These are phyloP conservation scores for Oreohelix idahoensis DNA, from an alignment of 1,140 invertebrate species.

Conservation along the genomic window DNA sequence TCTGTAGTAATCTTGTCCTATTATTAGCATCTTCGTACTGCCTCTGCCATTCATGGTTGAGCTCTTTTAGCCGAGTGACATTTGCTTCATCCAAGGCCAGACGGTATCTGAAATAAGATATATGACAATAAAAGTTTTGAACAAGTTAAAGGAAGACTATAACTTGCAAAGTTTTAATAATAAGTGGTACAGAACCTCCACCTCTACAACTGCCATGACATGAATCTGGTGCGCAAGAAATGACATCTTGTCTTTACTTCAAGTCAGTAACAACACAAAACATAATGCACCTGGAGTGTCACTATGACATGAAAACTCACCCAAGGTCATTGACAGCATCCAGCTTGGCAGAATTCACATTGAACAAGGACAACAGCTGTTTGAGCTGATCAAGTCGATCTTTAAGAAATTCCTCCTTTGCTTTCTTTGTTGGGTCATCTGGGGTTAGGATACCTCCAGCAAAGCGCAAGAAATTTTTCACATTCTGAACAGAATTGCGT, in stretches of 20 bases:
- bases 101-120: constrained; percentile 60
- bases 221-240: no score
- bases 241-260: no score
- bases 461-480: constrained; percentile 59
- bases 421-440: constrained; percentile 56
- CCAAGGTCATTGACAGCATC: constrained; percentile 42
- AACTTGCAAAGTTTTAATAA: background rate
- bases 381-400: constrained; percentile 59
- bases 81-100: constrained; percentile 60
- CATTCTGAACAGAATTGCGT: constrained; percentile 16
- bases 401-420: constrained; percentile 53
- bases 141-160: background rate
- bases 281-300: no score
- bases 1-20: constrained; percentile 59
- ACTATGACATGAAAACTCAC: background rate
- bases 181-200: background rate
- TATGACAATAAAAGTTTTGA: background rate
- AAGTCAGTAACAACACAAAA: no score
- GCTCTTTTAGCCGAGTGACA: constrained; percentile 53
- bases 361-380: constrained; percentile 58
- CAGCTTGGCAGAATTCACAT: constrained; percentile 31
- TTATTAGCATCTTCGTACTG: constrained; percentile 57
- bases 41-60: constrained; percentile 66
- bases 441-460: constrained; percentile 52
- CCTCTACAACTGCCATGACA: background rate